Conservation (phyloP, 2,888 invertebrate genomes). For the Leucophora obtusa region DNA sequence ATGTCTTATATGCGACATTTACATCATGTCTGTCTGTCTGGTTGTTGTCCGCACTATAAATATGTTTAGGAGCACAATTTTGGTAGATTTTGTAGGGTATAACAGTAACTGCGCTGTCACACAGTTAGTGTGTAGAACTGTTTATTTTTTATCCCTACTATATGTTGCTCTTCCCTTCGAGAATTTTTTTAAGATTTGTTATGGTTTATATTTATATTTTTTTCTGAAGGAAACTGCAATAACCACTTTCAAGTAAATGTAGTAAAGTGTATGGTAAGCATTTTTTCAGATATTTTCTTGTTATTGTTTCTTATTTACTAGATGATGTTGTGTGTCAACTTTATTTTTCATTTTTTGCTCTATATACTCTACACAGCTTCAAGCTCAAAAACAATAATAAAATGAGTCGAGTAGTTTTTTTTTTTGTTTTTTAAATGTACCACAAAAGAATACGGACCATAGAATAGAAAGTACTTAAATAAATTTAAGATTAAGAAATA, state of each 20-base stretch:
- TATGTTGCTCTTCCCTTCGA: neutral
- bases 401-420: no score
- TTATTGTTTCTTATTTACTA: constrained; percentile 46
- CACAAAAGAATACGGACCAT: no score
- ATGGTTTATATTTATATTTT: constrained; percentile 7
- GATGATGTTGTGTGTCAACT: constrained; percentile 53
- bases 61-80: no score
- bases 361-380: constrained; percentile 6
- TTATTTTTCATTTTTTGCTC: constrained; percentile 36
- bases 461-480: no score
- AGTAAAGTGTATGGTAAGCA: constrained; percentile 37
- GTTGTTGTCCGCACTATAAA: no score
- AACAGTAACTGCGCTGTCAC: constrained; percentile 25
- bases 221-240: neutral
- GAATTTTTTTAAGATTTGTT: neutral
- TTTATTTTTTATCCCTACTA: neutral
- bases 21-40: no score
- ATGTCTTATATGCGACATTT: no score
- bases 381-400: neutral
- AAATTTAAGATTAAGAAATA: no score
- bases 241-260: neutral
- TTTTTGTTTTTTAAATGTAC: no score
- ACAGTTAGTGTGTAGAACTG: neutral
- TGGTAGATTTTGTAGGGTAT: no score
- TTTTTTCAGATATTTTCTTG: constrained; percentile 15